Base-by-base conservation (phyloP, 2,113 vertebrate species). In the Eubucco bourcierii region DNA sequence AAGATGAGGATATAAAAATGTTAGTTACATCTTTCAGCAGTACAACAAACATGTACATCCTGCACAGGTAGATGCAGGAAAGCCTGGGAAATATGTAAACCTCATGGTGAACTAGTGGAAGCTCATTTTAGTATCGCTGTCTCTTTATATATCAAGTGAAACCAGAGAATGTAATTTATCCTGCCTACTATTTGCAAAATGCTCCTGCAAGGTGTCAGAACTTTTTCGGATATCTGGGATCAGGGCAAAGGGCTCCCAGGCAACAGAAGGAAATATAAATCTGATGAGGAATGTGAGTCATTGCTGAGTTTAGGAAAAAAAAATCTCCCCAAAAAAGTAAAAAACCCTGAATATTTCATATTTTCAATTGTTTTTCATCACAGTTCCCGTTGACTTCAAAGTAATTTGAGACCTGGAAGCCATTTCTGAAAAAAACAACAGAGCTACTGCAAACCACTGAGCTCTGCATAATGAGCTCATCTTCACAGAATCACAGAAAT, bases 271-370 rank as follows among this genome's bases (percentile, higher is more conserved):
- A 93, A 81, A 63, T 12, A 20, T 66, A 87, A 88, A 94, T 91
- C 94, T 75, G 66, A 55, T 73, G 66, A 90, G 55, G 78, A 96
- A 95, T 93, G 58, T 94, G 55, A 90, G 95, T 94, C 96, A 92
- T 11, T 84, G 70, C 46, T 91, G 66, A 44, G 25, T 71, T 86
- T 83, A 88, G 53, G 31, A 46, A 34, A 56, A 70, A 77, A 31
- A 34, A n/a, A 44, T 79, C 27, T 47, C 76, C 56, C 5, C 1
- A 21, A 61, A 33, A 58, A 90, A 93, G 83, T 58, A 84, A 77
- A 92, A 79, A 6, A 2, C 25, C n/a, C n/a, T 60, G 50, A 91
- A 90, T 86, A 78, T 88, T 95, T 94, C 7, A 84, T 76, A 37
- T 33, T 70, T 27, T 66, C 75, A 80, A 94, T 80, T 87, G 20